Conservation (phyloP, 2,797 vertebrate genomes). For the Gouania willdenowi region DNA sequence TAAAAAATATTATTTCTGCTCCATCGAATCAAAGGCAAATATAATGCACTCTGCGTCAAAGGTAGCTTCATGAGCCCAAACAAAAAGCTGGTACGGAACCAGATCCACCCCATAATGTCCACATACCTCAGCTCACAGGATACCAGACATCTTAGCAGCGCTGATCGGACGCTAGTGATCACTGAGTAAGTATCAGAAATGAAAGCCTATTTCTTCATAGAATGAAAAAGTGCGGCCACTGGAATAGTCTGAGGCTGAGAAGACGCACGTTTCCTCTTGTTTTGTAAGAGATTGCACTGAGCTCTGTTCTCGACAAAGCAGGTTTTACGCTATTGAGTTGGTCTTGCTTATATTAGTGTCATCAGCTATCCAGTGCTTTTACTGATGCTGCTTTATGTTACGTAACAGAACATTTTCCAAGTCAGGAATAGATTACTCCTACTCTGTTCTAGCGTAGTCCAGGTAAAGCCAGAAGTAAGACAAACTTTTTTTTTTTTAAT, state of each 20-base stretch:
- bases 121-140: conserved; percentile 42
- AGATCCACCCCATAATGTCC: conserved; percentile 52
- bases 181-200: conserved; percentile 39
- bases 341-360: conserved; percentile 37
- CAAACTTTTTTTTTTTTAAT: conserved; percentile 48
- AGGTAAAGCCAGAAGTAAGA: conserved; percentile 55
- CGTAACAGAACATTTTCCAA: conserved; percentile 58
- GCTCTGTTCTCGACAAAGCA: conserved; percentile 15
- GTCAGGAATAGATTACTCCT: conserved; percentile 63
- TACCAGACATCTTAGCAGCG: conserved; percentile 18
- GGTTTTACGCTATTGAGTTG: conserved; percentile 35
- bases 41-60: conserved; percentile 12
- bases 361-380: conserved; percentile 25
- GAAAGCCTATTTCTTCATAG: conserved; percentile 13
- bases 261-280: conserved; percentile 20
- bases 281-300: conserved; percentile 6
- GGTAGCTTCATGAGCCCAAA: conserved; percentile 15
- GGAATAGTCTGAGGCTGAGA: conserved; percentile 25
- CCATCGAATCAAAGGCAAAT: conserved; percentile 7
- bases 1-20: too few species aligned
- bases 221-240: conserved; percentile 28
- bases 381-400: conserved; percentile 52
- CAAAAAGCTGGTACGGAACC: conserved; percentile 34
- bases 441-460: conserved; percentile 54
- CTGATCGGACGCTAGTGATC: conserved; percentile 38